Evolutionary conservation across 2,113 vertebrate genomes (phyloP).

Genomic region (Dicrurus megarhynchus): DNA sequence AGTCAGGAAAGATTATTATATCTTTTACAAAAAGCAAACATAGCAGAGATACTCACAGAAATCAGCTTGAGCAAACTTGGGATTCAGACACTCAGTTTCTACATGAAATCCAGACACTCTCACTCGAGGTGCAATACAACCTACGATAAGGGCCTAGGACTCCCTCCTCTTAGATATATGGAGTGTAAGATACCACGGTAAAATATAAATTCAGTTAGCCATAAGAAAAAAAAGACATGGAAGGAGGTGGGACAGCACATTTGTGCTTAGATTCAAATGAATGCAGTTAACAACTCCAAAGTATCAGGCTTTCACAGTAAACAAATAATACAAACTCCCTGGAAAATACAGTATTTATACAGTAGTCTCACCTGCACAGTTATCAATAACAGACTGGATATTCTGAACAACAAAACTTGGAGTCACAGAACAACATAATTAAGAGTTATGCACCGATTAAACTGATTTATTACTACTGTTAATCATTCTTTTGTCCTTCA

Average conservation of each 20-base stretch:
- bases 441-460: not conserved
- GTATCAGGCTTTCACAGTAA: not conserved
- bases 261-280: not conserved
- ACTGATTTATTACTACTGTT: not conserved
- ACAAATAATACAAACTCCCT: not conserved
- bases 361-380: not conserved
- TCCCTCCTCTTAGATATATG: not conserved
- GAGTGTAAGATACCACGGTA: not conserved
- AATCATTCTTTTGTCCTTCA: not conserved
- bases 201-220: not conserved
- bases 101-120: not conserved
- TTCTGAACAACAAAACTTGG: not conserved
- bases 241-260: not conserved
- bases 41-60: not conserved
- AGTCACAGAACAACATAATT: not conserved
- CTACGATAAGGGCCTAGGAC: fast-evolving
- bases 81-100: not conserved
- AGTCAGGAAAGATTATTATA: not conserved
- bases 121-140: not conserved
- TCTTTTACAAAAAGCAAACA: not conserved
- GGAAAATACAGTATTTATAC: not conserved
- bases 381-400: not conserved
- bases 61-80: not conserved
- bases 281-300: not conserved
- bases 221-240: not conserved